Evolutionary conservation across 2,113 vertebrate genomes (phyloP), one percentile per base, ranked within the genome.

Genomic region (Hydropotes inermis): DNA sequence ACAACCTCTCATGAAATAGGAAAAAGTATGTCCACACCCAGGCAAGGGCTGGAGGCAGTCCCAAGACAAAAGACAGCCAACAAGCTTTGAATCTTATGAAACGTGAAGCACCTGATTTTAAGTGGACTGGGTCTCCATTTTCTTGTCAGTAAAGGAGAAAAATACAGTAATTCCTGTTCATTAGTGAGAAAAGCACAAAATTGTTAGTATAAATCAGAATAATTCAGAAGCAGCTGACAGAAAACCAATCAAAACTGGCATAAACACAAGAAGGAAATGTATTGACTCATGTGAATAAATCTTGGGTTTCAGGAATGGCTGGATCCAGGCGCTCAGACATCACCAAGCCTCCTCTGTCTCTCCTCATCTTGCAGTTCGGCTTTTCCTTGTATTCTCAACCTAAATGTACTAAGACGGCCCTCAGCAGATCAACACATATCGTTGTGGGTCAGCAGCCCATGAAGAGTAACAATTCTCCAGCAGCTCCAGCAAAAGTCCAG

Each of bases 231-330:
- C 74, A 81, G 79, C 7, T 27, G 50, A 78, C n/a, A 70, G 60
- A 91, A 97, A 78, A 30, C 50, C 54, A 43, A 81, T 82, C 54
- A n/a, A 88, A 95, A 87, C 5, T 58, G 50, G 13, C 87, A 97
- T 70, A n/a, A 81, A 94, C n/a, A 52, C 39, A 89, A 79, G 58
- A 70, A 55, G 19, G 39, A 25, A 79, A 87, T 10, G 7, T n/a
- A 67, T 3, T 83, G 74, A 60, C 47, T 76, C 47, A 2, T 27
- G 52, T 87, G 54, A 76, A 55, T 93, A n/a, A 87, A 45, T 23
- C 13, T 30, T 7, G 5, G 43, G 4, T 33, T 81, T 81, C 78
- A 50, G 78, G 57, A 25, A 16, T 10, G 47, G 67, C 87, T 86
- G 58, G n/a, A 43, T 86, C 50, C 74, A 57, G 61, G 85, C 28